Evolutionary conservation across 2,113 vertebrate genomes (phyloP).

Genomic region (Mirza zaza): DNA sequence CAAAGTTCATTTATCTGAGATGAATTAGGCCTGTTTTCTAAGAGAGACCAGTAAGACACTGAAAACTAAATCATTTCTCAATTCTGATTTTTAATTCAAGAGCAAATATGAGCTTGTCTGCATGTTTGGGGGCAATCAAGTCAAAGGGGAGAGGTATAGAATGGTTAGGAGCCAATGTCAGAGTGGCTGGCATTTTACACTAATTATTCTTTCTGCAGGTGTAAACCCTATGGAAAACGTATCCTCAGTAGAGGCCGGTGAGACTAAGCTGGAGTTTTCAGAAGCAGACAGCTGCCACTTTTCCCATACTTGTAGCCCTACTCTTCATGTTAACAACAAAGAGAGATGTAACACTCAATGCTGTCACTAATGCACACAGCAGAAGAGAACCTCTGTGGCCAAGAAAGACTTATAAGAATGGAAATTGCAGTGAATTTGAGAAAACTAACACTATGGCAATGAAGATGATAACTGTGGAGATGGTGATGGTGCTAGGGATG

Average conservation of each 20-base stretch:
- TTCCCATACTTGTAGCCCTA: background rate
- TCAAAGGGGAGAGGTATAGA: background rate
- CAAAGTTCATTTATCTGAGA: slow-evolving; percentile 11
- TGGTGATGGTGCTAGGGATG: no score
- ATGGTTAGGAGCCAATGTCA: background rate
- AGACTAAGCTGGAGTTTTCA: background rate
- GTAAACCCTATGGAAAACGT: background rate
- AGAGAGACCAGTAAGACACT: background rate
- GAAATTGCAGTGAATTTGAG: background rate
- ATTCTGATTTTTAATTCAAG: background rate
- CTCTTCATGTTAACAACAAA: background rate
- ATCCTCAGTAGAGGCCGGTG: background rate
- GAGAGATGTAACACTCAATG: background rate
- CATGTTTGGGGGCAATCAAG: background rate
- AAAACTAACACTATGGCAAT: background rate
- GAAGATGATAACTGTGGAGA: background rate
- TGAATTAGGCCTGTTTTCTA: background rate
- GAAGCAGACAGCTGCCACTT: background rate
- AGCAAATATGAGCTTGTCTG: background rate
- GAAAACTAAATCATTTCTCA: background rate
- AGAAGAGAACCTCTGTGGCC: background rate
- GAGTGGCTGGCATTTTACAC: background rate
- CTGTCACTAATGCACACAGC: background rate
- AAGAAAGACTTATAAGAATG: background rate
- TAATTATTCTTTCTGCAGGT: background rate